phyloP scores from a whole-genome alignment of 2,113 vertebrate genomes.

The Lutjanus erythropterus region DNA sequence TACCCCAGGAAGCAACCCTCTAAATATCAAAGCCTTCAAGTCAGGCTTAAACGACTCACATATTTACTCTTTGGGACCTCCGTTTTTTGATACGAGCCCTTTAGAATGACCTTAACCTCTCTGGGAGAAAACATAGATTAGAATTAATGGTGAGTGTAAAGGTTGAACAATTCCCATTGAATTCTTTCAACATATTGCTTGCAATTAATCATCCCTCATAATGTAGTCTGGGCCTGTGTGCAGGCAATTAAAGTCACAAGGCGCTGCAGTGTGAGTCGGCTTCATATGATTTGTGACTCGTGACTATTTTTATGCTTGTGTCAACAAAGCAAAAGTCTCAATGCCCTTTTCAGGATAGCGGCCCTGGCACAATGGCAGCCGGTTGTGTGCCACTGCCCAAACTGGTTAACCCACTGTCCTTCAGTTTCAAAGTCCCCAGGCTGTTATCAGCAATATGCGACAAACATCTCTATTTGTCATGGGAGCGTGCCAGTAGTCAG shows the following conservation, averaged over 20 bases:
- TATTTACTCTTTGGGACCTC: slow-evolving; percentile 43
- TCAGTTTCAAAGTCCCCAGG: slow-evolving; percentile 60
- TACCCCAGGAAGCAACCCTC: slow-evolving; percentile 61
- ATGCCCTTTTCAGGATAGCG: slow-evolving; percentile 49
- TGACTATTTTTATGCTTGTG: slow-evolving; percentile 54
- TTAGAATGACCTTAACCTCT: slow-evolving; percentile 58
- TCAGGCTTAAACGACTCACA: slow-evolving; percentile 34
- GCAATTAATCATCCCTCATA: slow-evolving; percentile 56
- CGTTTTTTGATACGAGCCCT: slow-evolving; percentile 32
- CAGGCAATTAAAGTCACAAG: slow-evolving; percentile 58
- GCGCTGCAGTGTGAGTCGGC: slow-evolving; percentile 8
- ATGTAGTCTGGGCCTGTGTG: slow-evolving; percentile 30
- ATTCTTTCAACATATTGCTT: slow-evolving; percentile 43
- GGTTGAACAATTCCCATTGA: slow-evolving; percentile 71
- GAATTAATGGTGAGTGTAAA: slow-evolving; percentile 48
- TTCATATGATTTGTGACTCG: slow-evolving; percentile 60
- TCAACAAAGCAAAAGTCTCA: slow-evolving; percentile 60
- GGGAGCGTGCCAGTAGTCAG: slow-evolving; percentile 68
- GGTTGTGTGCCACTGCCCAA: slow-evolving; percentile 43
- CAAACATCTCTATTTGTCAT: slow-evolving; percentile 73
- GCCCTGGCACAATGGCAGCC: slow-evolving; percentile 28
- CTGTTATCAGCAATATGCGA: slow-evolving; percentile 64
- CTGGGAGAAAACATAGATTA: slow-evolving; percentile 35
- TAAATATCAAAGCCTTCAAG: slow-evolving; percentile 64
- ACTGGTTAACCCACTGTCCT: slow-evolving; percentile 51